Base-by-base conservation (phyloP, 2,113 vertebrate species). In the Ardeotis arabs region DNA sequence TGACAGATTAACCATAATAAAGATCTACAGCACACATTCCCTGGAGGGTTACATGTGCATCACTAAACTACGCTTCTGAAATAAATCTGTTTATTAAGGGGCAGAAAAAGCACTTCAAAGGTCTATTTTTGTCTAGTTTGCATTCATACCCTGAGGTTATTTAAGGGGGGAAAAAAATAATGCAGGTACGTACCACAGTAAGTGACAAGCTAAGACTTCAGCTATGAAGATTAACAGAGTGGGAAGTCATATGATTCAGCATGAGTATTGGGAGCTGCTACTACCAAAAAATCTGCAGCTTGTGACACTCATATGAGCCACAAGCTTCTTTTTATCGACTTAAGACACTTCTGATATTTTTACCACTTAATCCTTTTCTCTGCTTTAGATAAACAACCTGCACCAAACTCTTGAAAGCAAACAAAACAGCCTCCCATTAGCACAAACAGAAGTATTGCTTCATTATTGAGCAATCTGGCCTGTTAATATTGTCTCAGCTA, bases 381-480 rank as follows among this genome's bases (percentile, higher is more conserved):
- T 67, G 44, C 13, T 84, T 60, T 29, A 63, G 18, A 67, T 35
- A 67, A 85, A 60, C 28, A 76, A 63, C 21, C 22, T 27, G 14
- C 20, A 62, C 33, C 19, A 21, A 78, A 67, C 10, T 64, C 14
- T 49, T 78, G 6, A 25, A 31, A 1, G 1, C 24, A n/a, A 87
- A 55, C 10, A 24, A 37, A 69, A 56, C 9, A 56, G 29, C 31
- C 45, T 81, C 31, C 7, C 41, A 7, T 20, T 28, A 63, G 9
- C 52, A 24, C 25, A 63, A 35, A 64, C 5, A 18, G 6, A 69
- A 35, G 6, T 17, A 33, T 1, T 23, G 20, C 59, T 70, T 77
- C 24, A 12, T 49, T 41, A 73, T 13, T 0, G 0, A 78, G n/a
- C 31, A 66, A 24, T 9, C 2, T 13, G 29, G 50, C 29, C 10